Base-by-base conservation (phyloP, 2,888 invertebrate genomes). In the Laothoe populi region DNA sequence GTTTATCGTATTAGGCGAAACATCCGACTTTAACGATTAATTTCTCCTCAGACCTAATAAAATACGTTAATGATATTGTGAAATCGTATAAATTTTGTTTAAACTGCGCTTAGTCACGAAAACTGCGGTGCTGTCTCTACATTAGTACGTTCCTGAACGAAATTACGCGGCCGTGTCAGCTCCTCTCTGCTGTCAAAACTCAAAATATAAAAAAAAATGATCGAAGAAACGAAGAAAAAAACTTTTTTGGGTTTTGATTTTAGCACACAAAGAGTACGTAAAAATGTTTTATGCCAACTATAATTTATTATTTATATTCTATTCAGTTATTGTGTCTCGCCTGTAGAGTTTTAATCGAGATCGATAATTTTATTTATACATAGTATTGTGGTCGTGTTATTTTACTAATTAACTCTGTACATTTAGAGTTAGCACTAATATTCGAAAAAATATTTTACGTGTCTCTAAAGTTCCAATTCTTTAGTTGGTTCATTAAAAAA, bases 191-290 rank as follows among this genome's bases (percentile, higher is more conserved):
- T 88, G 89, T 87, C 88, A 88, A 82, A 86, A 80, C 66, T 13
- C 38, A 8, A 13, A 38, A 63, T 63, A 83, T 86, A 88, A 81
- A 63, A 63, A 83, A 86, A 88, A 81, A 92, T 92, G 92, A 82
- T 75, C 62, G 90, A 84, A 66, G 86, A 86, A 77, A 75, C 73
- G 64, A 80, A 74, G 76, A 84, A 81, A 69, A 89, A 90, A 82
- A 95, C 95, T 72, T 97, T 95, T 93, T 93, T 97, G 77, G 97
- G 97, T 64, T 94, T 97, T 76, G 97, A 97, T 94, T 94, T 97
- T 82, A 97, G 97, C 84, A 97, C 97, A 21, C 97, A 97, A 90
- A 96, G 96, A 95, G 97, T 96, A 90, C 87, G 91, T 83, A 64
- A 60, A 59, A 53, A 53, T 42, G 59, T 23, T 21, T 63, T 66